Evolutionary conservation across 2,888 invertebrate genomes (phyloP).

Genomic region (Petrolisthes manimaculis): DNA sequence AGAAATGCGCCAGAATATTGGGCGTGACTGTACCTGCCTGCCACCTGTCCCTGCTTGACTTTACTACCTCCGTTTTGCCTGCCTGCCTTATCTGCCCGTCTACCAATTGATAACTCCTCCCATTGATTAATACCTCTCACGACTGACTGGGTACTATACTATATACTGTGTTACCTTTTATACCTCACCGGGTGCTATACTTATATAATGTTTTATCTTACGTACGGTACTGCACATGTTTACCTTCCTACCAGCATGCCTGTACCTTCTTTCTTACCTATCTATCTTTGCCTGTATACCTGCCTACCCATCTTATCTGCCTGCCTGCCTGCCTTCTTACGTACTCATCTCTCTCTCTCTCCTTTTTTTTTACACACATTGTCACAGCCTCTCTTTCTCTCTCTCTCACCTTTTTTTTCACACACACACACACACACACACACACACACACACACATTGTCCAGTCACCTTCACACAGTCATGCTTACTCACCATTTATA

Average conservation of each 20-base stretch:
- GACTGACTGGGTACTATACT: too few species aligned
- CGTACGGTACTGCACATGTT: not conserved
- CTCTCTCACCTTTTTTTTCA: not conserved
- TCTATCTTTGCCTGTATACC: not conserved
- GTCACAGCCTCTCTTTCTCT: not conserved
- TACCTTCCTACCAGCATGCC: not conserved
- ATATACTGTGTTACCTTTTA: too few species aligned
- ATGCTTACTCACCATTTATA: not conserved
- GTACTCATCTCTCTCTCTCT: not conserved
- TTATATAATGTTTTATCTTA: too few species aligned
- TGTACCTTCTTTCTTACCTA: not conserved
- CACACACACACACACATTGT: not conserved
- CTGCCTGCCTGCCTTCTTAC: not conserved
- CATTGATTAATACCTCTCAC: too few species aligned
- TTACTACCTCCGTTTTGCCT: too few species aligned
- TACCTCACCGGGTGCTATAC: too few species aligned
- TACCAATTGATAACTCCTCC: too few species aligned
- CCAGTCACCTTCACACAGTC: not conserved
- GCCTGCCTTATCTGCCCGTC: too few species aligned
- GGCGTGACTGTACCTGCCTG: too few species aligned
- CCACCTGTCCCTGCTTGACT: too few species aligned
- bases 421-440: constrained; percentile 8
- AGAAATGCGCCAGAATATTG: too few species aligned
- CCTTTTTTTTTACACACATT: not conserved
- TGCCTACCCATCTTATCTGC: not conserved